Evolutionary conservation across 1,140 invertebrate genomes (phyloP).

Genomic region (Helicoverpa armigera): DNA sequence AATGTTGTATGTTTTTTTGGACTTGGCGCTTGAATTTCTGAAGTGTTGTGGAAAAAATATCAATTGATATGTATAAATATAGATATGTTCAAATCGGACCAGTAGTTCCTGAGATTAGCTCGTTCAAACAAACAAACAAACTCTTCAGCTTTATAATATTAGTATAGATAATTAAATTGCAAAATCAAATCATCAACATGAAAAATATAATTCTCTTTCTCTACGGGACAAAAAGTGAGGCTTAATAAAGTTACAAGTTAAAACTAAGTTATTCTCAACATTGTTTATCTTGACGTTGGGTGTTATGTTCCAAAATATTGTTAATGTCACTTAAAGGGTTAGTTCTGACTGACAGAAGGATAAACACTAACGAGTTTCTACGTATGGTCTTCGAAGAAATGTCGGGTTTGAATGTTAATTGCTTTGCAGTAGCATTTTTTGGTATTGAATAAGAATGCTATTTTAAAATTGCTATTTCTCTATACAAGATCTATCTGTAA

Average conservation of each 20-base stretch:
- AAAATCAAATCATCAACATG: too few species aligned
- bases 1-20: too few species aligned
- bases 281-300: constrained; percentile 29
- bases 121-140: too few species aligned
- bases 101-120: too few species aligned
- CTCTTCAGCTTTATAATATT: too few species aligned
- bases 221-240: neutral
- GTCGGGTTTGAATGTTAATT: neutral
- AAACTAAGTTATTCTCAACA: constrained; percentile 12
- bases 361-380: constrained; percentile 53
- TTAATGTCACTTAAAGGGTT: constrained; percentile 74
- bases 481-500: too few species aligned
- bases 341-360: constrained; percentile 39
- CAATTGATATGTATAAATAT: too few species aligned
- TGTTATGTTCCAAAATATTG: constrained; percentile 79
- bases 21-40: too few species aligned
- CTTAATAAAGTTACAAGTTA: neutral
- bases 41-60: too few species aligned
- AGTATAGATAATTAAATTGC: too few species aligned
- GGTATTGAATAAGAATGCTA: neutral
- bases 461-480: too few species aligned
- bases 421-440: neutral
- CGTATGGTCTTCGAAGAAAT: constrained; percentile 23
- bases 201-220: neutral
- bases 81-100: too few species aligned